Conservation (phyloP, 2,888 invertebrate species). For the Parelbella ahira region DNA sequence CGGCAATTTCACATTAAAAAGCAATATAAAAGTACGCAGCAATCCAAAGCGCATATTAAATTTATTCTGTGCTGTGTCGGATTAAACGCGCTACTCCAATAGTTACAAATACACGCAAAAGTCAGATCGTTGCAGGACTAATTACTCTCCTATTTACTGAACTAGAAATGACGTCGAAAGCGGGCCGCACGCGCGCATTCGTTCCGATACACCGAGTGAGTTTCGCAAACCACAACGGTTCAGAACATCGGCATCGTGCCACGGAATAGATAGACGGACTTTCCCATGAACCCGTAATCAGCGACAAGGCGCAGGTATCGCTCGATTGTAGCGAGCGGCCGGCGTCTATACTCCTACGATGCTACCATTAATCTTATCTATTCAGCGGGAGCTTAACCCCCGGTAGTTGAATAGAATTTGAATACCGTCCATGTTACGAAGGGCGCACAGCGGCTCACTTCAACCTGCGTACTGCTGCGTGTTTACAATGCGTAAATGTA, state of each 20-base stretch:
- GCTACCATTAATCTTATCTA: slow-evolving; percentile 65
- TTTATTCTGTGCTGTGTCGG: slow-evolving; percentile 16
- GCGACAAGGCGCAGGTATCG: slow-evolving; percentile 42
- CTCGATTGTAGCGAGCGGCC: slow-evolving; percentile 32
- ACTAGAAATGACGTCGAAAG: slow-evolving; percentile 38
- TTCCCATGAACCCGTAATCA: slow-evolving; percentile 37
- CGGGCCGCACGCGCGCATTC: slow-evolving; percentile 33
- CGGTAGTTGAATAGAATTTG: slow-evolving; percentile 55
- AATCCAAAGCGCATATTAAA: slow-evolving; percentile 21
- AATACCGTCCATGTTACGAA: slow-evolving; percentile 48
- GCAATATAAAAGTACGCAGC: slow-evolving; percentile 6
- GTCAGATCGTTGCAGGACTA: slow-evolving; percentile 36
- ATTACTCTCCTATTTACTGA: slow-evolving; percentile 39
- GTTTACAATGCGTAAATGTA: slow-evolving; percentile 41
- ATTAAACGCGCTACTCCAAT: slow-evolving; percentile 36
- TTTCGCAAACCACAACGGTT: slow-evolving; percentile 44
- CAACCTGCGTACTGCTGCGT: slow-evolving; percentile 37
- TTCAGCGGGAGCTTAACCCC: slow-evolving; percentile 50
- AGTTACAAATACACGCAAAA: slow-evolving; percentile 39
- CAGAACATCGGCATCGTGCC: slow-evolving; percentile 25
- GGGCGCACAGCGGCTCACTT: slow-evolving; percentile 33
- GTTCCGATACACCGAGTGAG: slow-evolving; percentile 32
- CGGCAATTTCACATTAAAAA: slow-evolving; percentile 13
- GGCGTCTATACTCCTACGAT: slow-evolving; percentile 45
- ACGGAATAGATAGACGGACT: slow-evolving; percentile 26